Evolutionary conservation across 2,113 vertebrate species (phyloP).

Genomic region (Macrotus californicus): DNA sequence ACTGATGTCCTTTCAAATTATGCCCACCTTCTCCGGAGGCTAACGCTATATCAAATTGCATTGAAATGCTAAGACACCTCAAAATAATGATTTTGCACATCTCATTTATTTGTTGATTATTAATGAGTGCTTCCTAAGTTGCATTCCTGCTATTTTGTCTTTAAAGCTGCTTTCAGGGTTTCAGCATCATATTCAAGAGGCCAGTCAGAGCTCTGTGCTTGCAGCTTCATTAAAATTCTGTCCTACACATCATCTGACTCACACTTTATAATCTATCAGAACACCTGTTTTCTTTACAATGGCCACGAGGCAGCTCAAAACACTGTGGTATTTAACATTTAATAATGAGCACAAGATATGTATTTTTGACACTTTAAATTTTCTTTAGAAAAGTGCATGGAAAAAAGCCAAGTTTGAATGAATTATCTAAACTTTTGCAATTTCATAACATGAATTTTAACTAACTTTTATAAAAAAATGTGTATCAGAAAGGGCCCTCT

Average conservation of each 20-base stretch:
- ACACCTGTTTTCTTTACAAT: slow-evolving; percentile 91
- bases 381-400: slow-evolving; percentile 81
- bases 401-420: slow-evolving; percentile 80
- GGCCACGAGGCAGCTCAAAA: slow-evolving; percentile 89
- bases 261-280: slow-evolving; percentile 90
- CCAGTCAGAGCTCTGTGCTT: slow-evolving; percentile 81
- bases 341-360: slow-evolving; percentile 88
- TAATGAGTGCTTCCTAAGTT: slow-evolving; percentile 77
- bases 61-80: slow-evolving; percentile 32
- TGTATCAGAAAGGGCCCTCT: slow-evolving; percentile 51
- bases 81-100: slow-evolving; percentile 71
- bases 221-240: slow-evolving; percentile 86
- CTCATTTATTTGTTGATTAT: slow-evolving; percentile 71
- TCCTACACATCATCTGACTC: slow-evolving; percentile 86
- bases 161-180: slow-evolving; percentile 82
- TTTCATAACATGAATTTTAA: slow-evolving; percentile 76
- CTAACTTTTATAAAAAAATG: slow-evolving; percentile 64
- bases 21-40: slow-evolving; percentile 55
- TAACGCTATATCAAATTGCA: slow-evolving; percentile 58
- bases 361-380: slow-evolving; percentile 89
- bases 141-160: slow-evolving; percentile 78
- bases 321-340: slow-evolving; percentile 90
- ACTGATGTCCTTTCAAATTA: slow-evolving; percentile 46
- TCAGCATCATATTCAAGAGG: slow-evolving; percentile 84
- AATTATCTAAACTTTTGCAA: slow-evolving; percentile 77